Base-by-base conservation (phyloP, 2,797 vertebrate genomes). In the Anguilla megastoma region DNA sequence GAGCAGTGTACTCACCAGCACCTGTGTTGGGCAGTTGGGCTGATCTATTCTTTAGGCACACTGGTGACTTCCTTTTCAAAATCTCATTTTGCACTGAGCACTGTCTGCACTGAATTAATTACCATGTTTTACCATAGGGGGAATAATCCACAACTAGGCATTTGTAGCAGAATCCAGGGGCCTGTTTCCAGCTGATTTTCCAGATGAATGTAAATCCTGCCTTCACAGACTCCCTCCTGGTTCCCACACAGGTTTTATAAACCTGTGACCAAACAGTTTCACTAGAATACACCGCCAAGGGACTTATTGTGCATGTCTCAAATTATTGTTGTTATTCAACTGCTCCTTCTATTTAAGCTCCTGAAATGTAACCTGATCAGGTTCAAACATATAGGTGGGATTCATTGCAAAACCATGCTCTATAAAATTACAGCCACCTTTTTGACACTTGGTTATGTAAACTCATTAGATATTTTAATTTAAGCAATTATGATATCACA, bases 1-100 rank as follows among this genome's bases (percentile, higher is more conserved):
- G 86, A 84, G 24, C 33, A 9, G 86, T 27, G 66, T 83, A 91
- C 36, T 36, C 86, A 24, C 88, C 80, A 87, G 80, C 90, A 91
- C 88, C 56, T 90, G 79, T 80, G 76, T 0, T n/a, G 21, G 33
- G 50, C 63, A 84, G 30, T 21, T 84, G 80, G 3, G 21, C 48
- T 41, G 36, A 80, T 24, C 27, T 2, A 9, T 7, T 50, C 7
- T n/a, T 82, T 12, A 82, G 79, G 5, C 45, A 82, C 45, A 9
- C 21, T 36, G 18, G 45, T 82, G 21, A 82, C 79, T 48, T 76
- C 33, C 41, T 50, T n/a, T 82, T 82, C 79, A 82, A 50, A 21
- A 82, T 50, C 45, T 18, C 12, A 41, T 21, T 71, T 76, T 36
- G 27, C 33, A 76, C 3, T 82, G 21, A 82, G 24, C 6, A 24